phyloP scores from a whole-genome alignment of 2,797 vertebrate species.

The Sebastes matsubarae region DNA sequence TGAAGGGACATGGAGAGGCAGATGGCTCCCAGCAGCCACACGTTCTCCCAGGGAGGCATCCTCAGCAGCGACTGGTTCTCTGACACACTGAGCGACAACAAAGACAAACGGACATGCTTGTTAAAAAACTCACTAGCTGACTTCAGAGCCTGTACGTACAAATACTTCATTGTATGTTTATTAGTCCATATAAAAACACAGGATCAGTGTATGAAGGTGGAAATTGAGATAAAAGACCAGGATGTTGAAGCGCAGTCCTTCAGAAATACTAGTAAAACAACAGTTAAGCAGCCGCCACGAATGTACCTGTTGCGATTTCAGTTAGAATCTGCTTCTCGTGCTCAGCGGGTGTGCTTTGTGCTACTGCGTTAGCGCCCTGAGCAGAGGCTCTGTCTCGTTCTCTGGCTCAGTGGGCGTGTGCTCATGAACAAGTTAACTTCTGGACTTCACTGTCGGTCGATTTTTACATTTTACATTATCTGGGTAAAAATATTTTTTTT shows the following conservation, averaged over 20 bases:
- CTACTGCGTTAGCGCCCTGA: no score
- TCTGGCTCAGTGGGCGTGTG: no score
- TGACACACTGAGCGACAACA: slow-evolving; percentile 84
- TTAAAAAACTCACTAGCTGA: not conserved
- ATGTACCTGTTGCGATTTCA: no score
- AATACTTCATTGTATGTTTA: not conserved
- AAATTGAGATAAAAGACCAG: not conserved
- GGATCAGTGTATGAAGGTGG: not conserved
- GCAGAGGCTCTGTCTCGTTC: no score
- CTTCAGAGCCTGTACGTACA: not conserved
- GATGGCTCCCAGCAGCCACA: slow-evolving; percentile 98
- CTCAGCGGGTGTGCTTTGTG: no score
- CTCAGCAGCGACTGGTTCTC: slow-evolving; percentile 97
- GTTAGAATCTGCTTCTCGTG: no score
- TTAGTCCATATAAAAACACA: not conserved
- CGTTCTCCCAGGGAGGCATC: slow-evolving; percentile 99
- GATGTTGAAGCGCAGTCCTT: not conserved
- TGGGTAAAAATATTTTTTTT: not conserved
- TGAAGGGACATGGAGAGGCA: slow-evolving; percentile 99
- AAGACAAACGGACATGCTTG: slow-evolving; percentile 2
- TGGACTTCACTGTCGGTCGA: no score
- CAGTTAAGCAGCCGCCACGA: not conserved
- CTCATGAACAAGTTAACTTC: no score
- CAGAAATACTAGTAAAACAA: not conserved
- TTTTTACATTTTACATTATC: no score